These are phyloP conservation scores for Aphodius sticticus DNA, from an alignment of 2,888 invertebrate species.

Conservation along the genomic window DNA sequence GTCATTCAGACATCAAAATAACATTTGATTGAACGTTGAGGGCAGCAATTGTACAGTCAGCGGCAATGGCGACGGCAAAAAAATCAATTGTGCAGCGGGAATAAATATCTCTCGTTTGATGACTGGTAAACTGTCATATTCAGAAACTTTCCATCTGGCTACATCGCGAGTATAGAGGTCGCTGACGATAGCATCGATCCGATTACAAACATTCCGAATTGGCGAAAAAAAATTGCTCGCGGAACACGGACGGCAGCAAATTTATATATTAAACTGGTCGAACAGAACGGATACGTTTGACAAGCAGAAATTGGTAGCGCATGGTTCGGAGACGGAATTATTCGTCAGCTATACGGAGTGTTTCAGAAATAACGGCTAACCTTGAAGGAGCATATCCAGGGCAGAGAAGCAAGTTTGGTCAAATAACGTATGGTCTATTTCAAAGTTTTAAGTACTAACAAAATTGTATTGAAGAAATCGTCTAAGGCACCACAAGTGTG, in stretches of 20 bases:
- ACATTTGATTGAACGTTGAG: not conserved
- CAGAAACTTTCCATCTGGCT: conserved; percentile 19
- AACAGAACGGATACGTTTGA: not conserved
- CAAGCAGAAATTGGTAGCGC: not conserved
- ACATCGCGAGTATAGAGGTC: not conserved
- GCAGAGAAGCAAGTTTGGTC: too few relatives aligned
- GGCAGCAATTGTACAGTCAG: not conserved
- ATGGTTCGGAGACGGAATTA: not conserved
- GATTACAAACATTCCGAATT: not conserved
- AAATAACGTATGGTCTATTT: too few relatives aligned
- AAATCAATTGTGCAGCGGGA: conserved; percentile 17
- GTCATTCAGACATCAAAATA: not conserved
- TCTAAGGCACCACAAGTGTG: too few relatives aligned
- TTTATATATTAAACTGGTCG: not conserved
- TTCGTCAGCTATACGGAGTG: not conserved
- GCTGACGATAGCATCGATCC: not conserved
- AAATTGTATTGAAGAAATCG: too few relatives aligned
- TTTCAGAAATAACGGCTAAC: too few relatives aligned
- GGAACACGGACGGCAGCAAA: not conserved
- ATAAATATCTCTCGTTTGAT: conserved; percentile 21
- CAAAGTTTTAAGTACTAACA: too few relatives aligned
- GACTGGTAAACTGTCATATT: conserved; percentile 24
- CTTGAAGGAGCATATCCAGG: too few relatives aligned
- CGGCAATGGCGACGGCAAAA: conserved; percentile 10
- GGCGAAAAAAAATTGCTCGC: not conserved